These are phyloP conservation scores for Porites rus DNA, from an alignment of 92 coral and sea anemone genomes.

Conservation along the genomic window DNA sequence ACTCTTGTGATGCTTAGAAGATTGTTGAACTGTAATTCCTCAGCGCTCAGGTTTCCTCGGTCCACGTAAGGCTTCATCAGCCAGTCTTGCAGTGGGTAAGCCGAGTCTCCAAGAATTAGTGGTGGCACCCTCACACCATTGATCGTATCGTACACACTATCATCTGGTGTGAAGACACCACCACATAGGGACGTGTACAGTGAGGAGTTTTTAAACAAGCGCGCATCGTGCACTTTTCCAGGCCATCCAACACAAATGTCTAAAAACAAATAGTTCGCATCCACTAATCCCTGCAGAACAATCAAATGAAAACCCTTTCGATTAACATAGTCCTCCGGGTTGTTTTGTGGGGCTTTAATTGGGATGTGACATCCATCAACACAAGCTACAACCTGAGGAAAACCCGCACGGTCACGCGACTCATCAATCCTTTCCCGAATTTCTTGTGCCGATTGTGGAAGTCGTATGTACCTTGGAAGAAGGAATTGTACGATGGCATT, in stretches of 20 bases:
- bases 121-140: slow-evolving; percentile 26
- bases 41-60: not conserved
- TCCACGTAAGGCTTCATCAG: not conserved
- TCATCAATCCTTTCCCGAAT: slow-evolving; percentile 28
- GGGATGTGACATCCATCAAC: slow-evolving; percentile 57
- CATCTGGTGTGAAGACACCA: not conserved
- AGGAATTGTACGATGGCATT: slow-evolving; percentile 22
- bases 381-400: slow-evolving; percentile 47
- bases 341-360: slow-evolving; percentile 32
- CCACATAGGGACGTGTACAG: not conserved
- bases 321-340: slow-evolving; percentile 48
- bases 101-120: slow-evolving; percentile 22
- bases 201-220: slow-evolving; percentile 32
- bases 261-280: slow-evolving; percentile 30
- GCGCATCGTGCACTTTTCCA: slow-evolving; percentile 50
- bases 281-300: slow-evolving; percentile 50
- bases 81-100: not conserved
- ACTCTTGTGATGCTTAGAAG: not conserved
- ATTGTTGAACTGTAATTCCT: not conserved
- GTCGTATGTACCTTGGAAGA: slow-evolving; percentile 2
- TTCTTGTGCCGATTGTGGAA: slow-evolving; percentile 44
- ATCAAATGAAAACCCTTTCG: slow-evolving; percentile 51
- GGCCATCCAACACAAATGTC: slow-evolving; percentile 62
- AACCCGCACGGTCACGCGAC: slow-evolving; percentile 2
- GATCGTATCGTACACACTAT: not conserved